Conservation (phyloP, 2,113 vertebrate genomes). For the Otocyon megalotis region DNA sequence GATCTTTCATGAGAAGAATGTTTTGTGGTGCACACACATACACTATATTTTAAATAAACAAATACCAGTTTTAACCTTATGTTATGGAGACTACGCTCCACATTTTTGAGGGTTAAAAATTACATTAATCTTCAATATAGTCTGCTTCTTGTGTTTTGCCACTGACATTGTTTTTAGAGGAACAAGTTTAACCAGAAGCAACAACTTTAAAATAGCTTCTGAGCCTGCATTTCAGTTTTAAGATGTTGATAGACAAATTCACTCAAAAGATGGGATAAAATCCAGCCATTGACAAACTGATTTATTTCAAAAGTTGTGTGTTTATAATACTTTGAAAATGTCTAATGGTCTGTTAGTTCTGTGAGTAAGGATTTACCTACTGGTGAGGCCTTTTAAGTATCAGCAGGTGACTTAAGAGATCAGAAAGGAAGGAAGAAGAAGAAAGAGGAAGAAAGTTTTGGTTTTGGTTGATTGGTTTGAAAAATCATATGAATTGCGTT, state of each 20-base stretch:
- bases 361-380: not conserved
- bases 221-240: slow-evolving; percentile 12
- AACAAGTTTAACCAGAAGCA: not conserved
- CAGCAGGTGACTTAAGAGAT: not conserved
- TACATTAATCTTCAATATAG: not conserved
- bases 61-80: not conserved
- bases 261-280: not conserved
- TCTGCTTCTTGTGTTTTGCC: not conserved
- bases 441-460: not conserved
- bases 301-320: not conserved
- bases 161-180: not conserved
- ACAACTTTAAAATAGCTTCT: slow-evolving; percentile 28
- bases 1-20: not conserved
- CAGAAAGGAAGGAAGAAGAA: not conserved
- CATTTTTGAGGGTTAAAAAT: not conserved
- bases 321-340: slow-evolving; percentile 14
- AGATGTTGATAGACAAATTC: slow-evolving; percentile 13
- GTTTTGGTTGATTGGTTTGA: not conserved
- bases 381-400: slow-evolving; percentile 21
- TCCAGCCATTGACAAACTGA: not conserved
- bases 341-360: not conserved
- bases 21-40: not conserved
- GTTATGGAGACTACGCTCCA: not conserved
- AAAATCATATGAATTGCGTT: not conserved
- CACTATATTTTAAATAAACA: not conserved